These are phyloP conservation scores for Ophiodon elongatus DNA, from an alignment of 2,113 vertebrate genomes.

Conservation along the genomic window DNA sequence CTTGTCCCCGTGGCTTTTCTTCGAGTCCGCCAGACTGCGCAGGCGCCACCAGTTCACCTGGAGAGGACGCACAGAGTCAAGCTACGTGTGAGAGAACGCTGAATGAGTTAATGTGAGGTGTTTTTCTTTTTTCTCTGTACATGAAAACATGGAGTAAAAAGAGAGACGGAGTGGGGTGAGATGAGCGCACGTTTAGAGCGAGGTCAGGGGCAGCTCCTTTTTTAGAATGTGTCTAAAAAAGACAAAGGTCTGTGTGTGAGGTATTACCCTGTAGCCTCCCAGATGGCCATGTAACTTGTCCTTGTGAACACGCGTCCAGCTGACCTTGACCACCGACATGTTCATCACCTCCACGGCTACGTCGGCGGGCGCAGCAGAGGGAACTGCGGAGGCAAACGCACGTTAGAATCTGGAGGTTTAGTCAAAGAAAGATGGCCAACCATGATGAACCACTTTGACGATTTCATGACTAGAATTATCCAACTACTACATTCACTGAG, in stretches of 20 bases:
- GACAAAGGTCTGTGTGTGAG: slow-evolving; percentile 68
- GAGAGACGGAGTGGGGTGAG: slow-evolving; percentile 37
- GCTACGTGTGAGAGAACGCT: neutral
- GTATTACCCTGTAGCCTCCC: slow-evolving; percentile 94
- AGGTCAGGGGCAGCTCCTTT: slow-evolving; percentile 65
- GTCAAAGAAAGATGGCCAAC: neutral
- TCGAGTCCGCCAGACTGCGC: slow-evolving; percentile 87
- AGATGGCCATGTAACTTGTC: slow-evolving; percentile 94
- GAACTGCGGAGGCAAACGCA: slow-evolving; percentile 85
- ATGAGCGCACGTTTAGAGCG: slow-evolving; percentile 41
- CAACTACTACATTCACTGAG: neutral
- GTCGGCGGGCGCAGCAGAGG: slow-evolving; percentile 89
- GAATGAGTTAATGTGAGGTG: neutral
- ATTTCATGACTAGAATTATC: neutral
- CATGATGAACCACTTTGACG: neutral
- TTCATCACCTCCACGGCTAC: slow-evolving; percentile 89
- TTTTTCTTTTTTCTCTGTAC: neutral
- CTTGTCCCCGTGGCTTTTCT: slow-evolving; percentile 87
- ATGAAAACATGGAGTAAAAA: slow-evolving; percentile 31
- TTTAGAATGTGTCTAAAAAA: slow-evolving; percentile 74
- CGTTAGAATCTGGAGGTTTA: slow-evolving; percentile 28
- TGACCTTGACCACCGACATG: slow-evolving; percentile 90
- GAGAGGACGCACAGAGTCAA: slow-evolving; percentile 1
- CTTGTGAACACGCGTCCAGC: slow-evolving; percentile 90
- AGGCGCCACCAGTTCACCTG: slow-evolving; percentile 96